Base-by-base conservation (phyloP, 1,140 invertebrate species). In the Ostrea denselamellosa region DNA sequence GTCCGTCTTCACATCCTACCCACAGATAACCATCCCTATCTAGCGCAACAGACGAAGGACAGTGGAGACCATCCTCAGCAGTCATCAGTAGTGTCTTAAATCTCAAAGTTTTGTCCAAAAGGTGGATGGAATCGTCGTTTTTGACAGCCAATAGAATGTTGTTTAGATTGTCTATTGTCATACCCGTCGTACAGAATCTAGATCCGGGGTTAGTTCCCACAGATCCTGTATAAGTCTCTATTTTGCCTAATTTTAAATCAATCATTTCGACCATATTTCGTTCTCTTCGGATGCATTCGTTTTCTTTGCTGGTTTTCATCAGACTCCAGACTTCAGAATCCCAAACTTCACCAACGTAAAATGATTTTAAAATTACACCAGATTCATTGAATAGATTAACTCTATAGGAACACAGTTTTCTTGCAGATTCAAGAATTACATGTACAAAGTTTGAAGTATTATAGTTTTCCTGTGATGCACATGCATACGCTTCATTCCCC, bases 81-180 rank as follows among this genome's bases (percentile, higher is more conserved):
- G 82, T 53, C 82, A 83, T 53, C 44, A 83, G 44, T n/a, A 83
- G 82, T n/a, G n/a, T 52, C 44, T 53, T 8, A 22, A 83, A 83
- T 12, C 17, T 83, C 44, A 52, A 52, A 2, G 44, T 8, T 12
- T 83, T 22, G 82, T 52, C 82, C 19, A 83, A 12, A n/a, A 83
- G 82, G 19, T 83, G 51, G 7, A 83, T 83, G 44, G 82, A 44
- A n/a, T 83, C 53, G 82, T 83, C 82, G 82, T 54, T 52, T 52
- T 22, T 0, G 28, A 83, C 82, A 52, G 82, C 82, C 44, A 83
- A 5, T n/a, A 83, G 19, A 2, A 83, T n/a, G n/a, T 54, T 83
- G 82, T n/a, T 19, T 52, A n/a, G 5, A 0, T n/a, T 54, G 5
- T 83, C 82, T 53, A 53, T 19, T 53, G 44, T 22, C 51, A 83